A percentile compares a stretch with the other conserved stretches of the same genome.
Evolutionary conservation across 2,888 invertebrate species (phyloP).

Genomic region (Temnothorax ravouxi): DNA sequence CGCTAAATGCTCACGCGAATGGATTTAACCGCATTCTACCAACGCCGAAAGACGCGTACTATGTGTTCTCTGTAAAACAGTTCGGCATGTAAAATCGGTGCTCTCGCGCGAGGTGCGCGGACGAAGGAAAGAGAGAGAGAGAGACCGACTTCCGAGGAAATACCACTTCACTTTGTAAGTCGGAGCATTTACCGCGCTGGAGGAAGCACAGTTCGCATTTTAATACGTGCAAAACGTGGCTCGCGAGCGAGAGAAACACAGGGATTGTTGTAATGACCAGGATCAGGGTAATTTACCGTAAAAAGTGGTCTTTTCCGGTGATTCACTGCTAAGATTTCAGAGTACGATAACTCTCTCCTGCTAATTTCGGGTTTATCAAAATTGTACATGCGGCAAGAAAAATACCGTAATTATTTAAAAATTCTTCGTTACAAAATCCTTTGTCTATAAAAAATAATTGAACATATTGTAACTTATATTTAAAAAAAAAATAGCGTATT

Average conservation of each 20-base stretch:
- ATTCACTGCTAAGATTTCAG: slow-evolving; percentile 17
- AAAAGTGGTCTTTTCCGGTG: slow-evolving; percentile 33
- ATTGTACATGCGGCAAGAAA: background rate
- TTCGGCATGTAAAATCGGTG: slow-evolving; percentile 30
- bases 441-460: background rate
- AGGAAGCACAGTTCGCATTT: slow-evolving; percentile 8
- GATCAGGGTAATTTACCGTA: slow-evolving; percentile 26
- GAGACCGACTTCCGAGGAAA: slow-evolving; percentile 9
- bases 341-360: background rate
- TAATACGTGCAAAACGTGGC: slow-evolving; percentile 22
- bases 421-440: background rate
- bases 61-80: slow-evolving; percentile 8
- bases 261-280: slow-evolving; percentile 5
- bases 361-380: background rate
- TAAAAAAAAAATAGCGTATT: background rate
- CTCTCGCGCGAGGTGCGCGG: background rate
- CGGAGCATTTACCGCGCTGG: background rate
- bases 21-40: slow-evolving; percentile 29
- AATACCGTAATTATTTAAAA: background rate
- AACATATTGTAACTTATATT: background rate
- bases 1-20: slow-evolving; percentile 34
- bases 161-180: slow-evolving; percentile 14
- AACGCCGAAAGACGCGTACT: background rate
- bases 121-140: background rate
- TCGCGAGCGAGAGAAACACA: slow-evolving; percentile 9